phyloP scores from a whole-genome alignment of 2,888 invertebrate genomes.

The Drosophila mayaguana region DNA sequence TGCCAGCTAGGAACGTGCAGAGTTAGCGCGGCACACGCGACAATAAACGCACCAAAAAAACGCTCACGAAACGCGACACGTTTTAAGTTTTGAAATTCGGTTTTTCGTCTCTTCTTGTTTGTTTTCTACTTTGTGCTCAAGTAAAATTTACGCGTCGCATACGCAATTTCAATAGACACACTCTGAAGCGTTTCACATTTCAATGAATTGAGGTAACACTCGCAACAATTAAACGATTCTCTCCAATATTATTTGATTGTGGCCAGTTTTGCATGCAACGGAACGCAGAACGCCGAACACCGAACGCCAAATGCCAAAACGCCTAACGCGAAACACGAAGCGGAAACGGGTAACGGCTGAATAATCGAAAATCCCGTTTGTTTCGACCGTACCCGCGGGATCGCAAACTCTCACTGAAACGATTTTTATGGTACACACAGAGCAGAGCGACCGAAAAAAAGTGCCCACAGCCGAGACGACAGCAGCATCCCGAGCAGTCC shows the following conservation, averaged over 20 bases:
- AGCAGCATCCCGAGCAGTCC: constrained; percentile 61
- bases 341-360: constrained; percentile 33
- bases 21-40: constrained; percentile 57
- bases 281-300: constrained; percentile 16
- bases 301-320: background rate
- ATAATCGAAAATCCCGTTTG: constrained; percentile 72
- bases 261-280: constrained; percentile 25
- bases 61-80: constrained; percentile 38
- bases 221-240: constrained; percentile 22
- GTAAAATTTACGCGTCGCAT: constrained; percentile 39
- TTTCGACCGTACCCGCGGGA: constrained; percentile 85
- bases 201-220: constrained; percentile 36
- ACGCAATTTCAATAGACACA: constrained; percentile 41
- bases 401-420: constrained; percentile 85
- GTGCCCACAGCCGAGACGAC: constrained; percentile 32
- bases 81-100: constrained; percentile 31
- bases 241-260: constrained; percentile 19
- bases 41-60: constrained; percentile 42
- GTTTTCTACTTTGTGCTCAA: constrained; percentile 12
- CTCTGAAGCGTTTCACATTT: constrained; percentile 50
- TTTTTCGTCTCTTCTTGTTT: background rate
- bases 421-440: constrained; percentile 84
- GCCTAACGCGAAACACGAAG: constrained; percentile 41
- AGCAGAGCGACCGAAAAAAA: constrained; percentile 55
- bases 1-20: constrained; percentile 43